Evolutionary conservation across 2,113 vertebrate genomes (phyloP).

Genomic region (Rhombomys opimus): DNA sequence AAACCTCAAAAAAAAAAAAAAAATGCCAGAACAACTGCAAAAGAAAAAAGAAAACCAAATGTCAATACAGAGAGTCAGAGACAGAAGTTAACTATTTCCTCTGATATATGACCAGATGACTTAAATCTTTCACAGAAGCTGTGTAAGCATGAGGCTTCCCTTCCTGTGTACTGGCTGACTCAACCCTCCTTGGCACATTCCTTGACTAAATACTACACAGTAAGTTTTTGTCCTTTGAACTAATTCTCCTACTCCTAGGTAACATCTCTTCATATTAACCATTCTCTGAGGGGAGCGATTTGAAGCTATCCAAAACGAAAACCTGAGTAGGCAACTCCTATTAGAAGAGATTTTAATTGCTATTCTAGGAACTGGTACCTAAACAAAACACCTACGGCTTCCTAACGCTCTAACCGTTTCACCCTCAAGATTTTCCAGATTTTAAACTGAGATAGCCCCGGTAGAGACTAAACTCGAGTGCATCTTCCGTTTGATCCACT

Average conservation of each 20-base stretch:
- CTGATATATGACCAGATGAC: neutral
- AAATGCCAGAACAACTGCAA: neutral
- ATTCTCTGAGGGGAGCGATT: neutral
- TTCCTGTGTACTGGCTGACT: constrained; percentile 73
- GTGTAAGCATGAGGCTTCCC: constrained; percentile 28
- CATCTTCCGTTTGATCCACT: neutral
- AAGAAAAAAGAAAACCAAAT: no score
- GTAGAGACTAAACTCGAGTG: neutral
- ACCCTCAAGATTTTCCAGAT: constrained; percentile 36
- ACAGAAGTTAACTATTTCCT: constrained; percentile 14
- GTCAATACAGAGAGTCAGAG: neutral
- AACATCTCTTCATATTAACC: neutral
- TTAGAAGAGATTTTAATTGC: neutral
- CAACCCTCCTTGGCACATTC: constrained; percentile 65
- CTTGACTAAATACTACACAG: neutral
- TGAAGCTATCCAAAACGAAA: constrained; percentile 12
- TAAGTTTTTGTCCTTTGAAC: constrained; percentile 26
- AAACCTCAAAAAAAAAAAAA: neutral
- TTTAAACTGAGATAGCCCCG: neutral
- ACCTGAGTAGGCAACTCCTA: neutral
- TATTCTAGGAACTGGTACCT: constrained; percentile 67
- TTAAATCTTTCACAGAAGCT: neutral
- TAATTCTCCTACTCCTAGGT: neutral
- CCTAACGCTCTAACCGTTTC: neutral
- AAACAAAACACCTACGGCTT: constrained; percentile 14